phyloP scores from a whole-genome alignment of 2,797 vertebrate species.

The Argya squamiceps region DNA sequence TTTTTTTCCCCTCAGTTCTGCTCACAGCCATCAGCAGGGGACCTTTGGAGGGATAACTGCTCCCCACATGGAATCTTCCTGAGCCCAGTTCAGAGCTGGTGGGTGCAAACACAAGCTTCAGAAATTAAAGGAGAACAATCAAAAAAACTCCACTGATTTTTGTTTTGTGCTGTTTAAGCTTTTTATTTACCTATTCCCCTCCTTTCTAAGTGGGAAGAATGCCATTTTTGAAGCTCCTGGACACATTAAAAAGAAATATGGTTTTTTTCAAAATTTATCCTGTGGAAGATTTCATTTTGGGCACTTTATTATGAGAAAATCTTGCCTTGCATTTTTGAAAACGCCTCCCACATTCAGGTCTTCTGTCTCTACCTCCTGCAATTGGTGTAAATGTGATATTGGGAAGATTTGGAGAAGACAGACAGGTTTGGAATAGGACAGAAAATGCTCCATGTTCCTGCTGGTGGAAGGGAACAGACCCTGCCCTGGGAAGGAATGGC shows the following conservation, averaged over 20 bases:
- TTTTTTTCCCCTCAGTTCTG: not conserved
- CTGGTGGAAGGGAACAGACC: not conserved
- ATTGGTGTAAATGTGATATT: rapidly evolving
- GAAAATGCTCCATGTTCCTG: not conserved
- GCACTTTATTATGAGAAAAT: not conserved
- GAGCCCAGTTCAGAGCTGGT: not conserved
- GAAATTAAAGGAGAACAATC: not conserved
- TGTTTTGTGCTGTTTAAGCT: not conserved
- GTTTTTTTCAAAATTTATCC: not conserved
- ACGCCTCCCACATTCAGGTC: rapidly evolving
- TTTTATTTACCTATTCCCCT: not conserved
- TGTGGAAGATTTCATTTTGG: not conserved
- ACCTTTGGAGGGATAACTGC: not conserved
- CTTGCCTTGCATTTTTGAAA: not conserved
- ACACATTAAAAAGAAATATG: rapidly evolving
- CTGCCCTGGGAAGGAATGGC: not conserved
- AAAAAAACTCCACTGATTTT: rapidly evolving
- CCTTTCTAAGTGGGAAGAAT: not conserved
- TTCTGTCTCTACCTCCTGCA: not conserved
- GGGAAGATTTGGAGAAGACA: not conserved
- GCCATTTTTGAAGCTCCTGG: not conserved
- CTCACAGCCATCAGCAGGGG: not conserved
- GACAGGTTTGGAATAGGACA: not conserved
- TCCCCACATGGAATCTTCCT: not conserved
- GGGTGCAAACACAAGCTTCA: not conserved